Percentiles rank a stretch among this genome's conserved stretches.
Evolutionary conservation across 2,113 vertebrate genomes (phyloP).

Genomic region (Trachemys scripta): DNA sequence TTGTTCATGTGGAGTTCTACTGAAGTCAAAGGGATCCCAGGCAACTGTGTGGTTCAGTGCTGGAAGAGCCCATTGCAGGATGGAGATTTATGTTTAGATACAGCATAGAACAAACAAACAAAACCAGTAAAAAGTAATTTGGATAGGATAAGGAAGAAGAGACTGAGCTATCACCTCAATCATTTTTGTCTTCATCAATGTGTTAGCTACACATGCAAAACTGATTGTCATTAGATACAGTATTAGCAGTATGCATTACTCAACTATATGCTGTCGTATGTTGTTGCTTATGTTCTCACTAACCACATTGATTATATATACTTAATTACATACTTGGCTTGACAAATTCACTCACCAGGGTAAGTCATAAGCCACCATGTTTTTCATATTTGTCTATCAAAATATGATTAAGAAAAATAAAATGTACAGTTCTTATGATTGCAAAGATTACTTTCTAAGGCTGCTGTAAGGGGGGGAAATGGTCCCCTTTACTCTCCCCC

Average conservation of each 20-base stretch:
- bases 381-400: no score
- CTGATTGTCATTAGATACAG: background rate
- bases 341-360: no score
- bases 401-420: no score
- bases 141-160: background rate
- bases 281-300: background rate
- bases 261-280: background rate
- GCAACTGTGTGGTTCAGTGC: background rate
- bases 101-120: background rate
- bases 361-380: no score
- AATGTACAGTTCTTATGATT: no score
- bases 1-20: background rate
- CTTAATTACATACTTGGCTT: no score
- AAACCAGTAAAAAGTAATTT: background rate
- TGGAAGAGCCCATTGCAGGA: background rate
- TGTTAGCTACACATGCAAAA: background rate
- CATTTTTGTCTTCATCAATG: background rate
- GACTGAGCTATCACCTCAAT: background rate
- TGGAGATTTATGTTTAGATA: background rate
- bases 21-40: background rate
- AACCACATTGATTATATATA: background rate
- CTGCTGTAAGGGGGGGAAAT: no score
- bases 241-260: background rate
- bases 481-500: no score
- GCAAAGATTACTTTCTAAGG: no score